These are phyloP conservation scores for Pseudococcus viburni DNA, from an alignment of 2,888 invertebrate genomes.

Conservation along the genomic window DNA sequence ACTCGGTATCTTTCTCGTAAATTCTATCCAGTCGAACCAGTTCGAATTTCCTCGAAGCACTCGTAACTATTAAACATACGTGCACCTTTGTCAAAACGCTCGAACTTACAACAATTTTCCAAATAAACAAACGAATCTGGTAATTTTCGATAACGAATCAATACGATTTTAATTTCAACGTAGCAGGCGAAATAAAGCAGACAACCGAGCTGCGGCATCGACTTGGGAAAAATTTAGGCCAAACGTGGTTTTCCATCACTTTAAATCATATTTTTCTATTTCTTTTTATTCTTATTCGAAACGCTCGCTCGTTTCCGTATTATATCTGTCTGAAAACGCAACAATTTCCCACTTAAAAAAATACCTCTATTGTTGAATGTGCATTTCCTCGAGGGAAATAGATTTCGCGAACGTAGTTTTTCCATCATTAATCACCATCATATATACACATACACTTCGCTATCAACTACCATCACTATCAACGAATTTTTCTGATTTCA, in stretches of 20 bases:
- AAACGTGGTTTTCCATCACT: conserved; percentile 8
- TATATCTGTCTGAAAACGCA: conserved; percentile 65
- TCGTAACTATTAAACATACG: not conserved
- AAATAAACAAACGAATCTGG: not conserved
- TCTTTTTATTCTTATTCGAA: not conserved
- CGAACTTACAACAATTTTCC: not conserved
- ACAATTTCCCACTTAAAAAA: conserved; percentile 65
- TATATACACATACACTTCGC: conserved; percentile 60
- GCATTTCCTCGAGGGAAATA: conserved; percentile 65
- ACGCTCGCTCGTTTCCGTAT: conserved; percentile 60
- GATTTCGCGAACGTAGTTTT: conserved; percentile 59
- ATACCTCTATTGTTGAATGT: conserved; percentile 61
- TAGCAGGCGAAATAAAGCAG: not conserved
- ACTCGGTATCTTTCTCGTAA: not conserved
- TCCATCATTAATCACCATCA: conserved; percentile 58
- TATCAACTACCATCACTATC: conserved; percentile 63
- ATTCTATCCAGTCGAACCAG: conserved; percentile 33
- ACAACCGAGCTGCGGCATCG: not conserved
- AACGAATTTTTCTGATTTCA: conserved; percentile 64
- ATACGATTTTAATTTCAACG: not conserved
- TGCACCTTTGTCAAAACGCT: too few species aligned
- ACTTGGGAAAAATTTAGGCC: conserved; percentile 3
- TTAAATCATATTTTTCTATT: conserved; percentile 12
- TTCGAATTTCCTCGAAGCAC: conserved; percentile 28
- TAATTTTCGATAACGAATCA: not conserved